Evolutionary conservation across 2,888 invertebrate species (phyloP), one percentile per base, ranked within the genome.

Genomic region (Drosophila ezoana): DNA sequence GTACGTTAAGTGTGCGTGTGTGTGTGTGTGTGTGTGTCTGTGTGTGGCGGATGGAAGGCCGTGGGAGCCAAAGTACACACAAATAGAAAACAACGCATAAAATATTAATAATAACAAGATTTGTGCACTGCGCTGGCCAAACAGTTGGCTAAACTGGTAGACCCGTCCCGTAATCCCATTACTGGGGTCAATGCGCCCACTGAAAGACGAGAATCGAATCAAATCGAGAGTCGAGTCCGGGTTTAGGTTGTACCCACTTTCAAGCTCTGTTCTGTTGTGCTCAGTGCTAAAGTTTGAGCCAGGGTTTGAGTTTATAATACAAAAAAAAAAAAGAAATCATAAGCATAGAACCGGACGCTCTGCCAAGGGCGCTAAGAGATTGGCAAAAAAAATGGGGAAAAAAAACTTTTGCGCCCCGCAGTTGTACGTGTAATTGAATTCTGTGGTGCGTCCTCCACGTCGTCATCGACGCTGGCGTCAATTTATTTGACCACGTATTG

Each of bases 401-500:
- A 49, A 56, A 71, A 75, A 38, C 28, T 60, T 59, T 56, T 57
- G 56, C 57, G 44, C 51, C 62, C 60, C 68, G 37, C 63, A 52
- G 75, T 79, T 74, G 79, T 64, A 79, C 72, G 73, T 77, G 72
- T 82, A 81, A 81, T 81, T 81, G 82, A 81, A 82, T 81, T 81
- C 69, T 82, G 71, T 76, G 81, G 73, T 76, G 73, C 59, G 58
- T 62, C 49, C 53, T 51, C 38, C 59, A 58, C 64, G 47, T 57
- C 76, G 14, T 51, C 78, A 59, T 59, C 71, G 45, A 69, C 58
- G 62, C 67, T 81, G 81, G 87, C 88, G 79, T 77, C 86, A 79
- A 79, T 84, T 85, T 84, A 82, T 86, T 84, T 86, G 80, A 83
- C 88, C 84, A 84, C 86, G 88, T 84, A 82, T 76, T 81, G 76